Percentiles rank a stretch among this genome's conserved stretches.
phyloP scores from a whole-genome alignment of 2,797 vertebrate species.

The Xyrichtys novacula region DNA sequence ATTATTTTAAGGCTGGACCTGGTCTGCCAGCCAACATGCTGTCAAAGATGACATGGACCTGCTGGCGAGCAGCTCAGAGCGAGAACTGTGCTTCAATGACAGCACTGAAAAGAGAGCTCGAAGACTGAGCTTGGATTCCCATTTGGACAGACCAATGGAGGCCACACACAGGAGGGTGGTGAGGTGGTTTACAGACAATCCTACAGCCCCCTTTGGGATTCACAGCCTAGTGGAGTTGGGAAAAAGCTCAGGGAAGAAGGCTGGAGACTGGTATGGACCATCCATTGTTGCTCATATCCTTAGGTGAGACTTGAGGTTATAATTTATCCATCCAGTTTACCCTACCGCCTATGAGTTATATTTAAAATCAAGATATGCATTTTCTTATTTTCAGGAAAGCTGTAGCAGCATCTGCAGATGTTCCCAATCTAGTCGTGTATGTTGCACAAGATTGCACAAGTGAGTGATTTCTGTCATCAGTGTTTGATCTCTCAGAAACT shows the following conservation, averaged over 20 bases:
- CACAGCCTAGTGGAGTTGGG: slow-evolving; percentile 90
- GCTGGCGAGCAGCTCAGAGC: slow-evolving; percentile 22
- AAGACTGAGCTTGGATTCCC: slow-evolving; percentile 74
- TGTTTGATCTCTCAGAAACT: not conserved
- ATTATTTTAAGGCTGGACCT: slow-evolving; percentile 85
- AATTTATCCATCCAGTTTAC: too few relatives aligned
- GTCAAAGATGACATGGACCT: slow-evolving; percentile 84
- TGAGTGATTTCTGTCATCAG: slow-evolving; percentile 64
- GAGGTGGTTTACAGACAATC: slow-evolving; percentile 89
- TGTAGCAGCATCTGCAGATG: slow-evolving; percentile 78
- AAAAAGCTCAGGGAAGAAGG: slow-evolving; percentile 87
- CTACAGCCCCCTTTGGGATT: slow-evolving; percentile 87
- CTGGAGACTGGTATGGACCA: slow-evolving; percentile 95
- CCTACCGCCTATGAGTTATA: not conserved
- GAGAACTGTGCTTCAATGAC: slow-evolving; percentile 5
- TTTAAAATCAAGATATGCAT: not conserved
- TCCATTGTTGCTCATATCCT: slow-evolving; percentile 91
- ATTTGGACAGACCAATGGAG: slow-evolving; percentile 75
- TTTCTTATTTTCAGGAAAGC: slow-evolving; percentile 85
- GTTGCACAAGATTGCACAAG: slow-evolving; percentile 95
- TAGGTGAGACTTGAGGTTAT: slow-evolving; percentile 80
- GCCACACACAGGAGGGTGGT: slow-evolving; percentile 85
- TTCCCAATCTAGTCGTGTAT: slow-evolving; percentile 85
- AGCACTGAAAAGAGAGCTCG: slow-evolving; percentile 19
- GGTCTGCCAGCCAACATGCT: slow-evolving; percentile 71